These are phyloP conservation scores for Choristoneura fumiferana DNA, from an alignment of 1,140 invertebrate species.

Conservation along the genomic window DNA sequence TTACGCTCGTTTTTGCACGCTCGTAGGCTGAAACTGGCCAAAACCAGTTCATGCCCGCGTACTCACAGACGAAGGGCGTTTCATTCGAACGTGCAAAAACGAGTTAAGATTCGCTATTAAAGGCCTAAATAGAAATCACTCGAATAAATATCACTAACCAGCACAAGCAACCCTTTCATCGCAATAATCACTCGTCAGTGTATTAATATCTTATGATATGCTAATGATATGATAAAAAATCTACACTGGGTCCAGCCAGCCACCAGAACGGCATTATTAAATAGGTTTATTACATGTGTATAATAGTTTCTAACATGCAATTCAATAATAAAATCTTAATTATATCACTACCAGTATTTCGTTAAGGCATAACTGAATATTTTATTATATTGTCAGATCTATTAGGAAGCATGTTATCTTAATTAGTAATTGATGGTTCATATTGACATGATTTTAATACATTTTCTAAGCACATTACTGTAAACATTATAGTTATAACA, in stretches of 20 bases:
- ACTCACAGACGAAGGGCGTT: too few relatives aligned
- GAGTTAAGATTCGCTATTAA: too few relatives aligned
- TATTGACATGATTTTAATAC: constrained; percentile 48
- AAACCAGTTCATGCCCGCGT: too few relatives aligned
- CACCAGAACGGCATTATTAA: constrained; percentile 34
- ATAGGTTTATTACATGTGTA: constrained; percentile 41
- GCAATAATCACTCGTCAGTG: neutral
- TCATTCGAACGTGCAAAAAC: too few relatives aligned
- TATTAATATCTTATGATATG: constrained; percentile 61
- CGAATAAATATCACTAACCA: neutral
- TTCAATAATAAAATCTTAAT: constrained; percentile 57
- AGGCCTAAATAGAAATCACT: too few relatives aligned
- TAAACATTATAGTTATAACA: neutral
- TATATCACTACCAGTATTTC: constrained; percentile 69
- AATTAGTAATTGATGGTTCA: constrained; percentile 66
- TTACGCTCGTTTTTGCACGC: too few relatives aligned
- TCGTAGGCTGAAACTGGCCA: too few relatives aligned
- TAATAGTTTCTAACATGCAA: constrained; percentile 58
- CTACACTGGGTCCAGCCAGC: constrained; percentile 65
- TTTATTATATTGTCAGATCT: constrained; percentile 71
- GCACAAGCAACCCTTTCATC: constrained; percentile 6
- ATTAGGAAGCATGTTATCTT: constrained; percentile 75
- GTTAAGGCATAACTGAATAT: constrained; percentile 68
- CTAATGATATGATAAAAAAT: constrained; percentile 75
- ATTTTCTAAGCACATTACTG: constrained; percentile 30